Evolutionary conservation across 2,113 vertebrate genomes (phyloP).

Genomic region (Xyrauchen texanus): DNA sequence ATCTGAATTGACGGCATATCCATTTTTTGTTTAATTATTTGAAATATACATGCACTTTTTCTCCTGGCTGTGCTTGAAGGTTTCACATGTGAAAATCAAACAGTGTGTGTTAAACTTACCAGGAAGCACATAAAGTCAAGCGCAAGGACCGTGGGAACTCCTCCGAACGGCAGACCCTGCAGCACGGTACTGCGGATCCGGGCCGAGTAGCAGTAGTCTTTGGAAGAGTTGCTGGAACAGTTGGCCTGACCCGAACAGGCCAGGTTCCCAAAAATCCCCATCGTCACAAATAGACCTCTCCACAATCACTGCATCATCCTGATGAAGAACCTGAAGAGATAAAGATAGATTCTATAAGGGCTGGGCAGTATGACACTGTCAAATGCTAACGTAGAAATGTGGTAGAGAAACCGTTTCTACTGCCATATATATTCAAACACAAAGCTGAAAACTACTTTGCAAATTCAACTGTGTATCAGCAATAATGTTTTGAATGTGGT

Average conservation of each 20-base stretch:
- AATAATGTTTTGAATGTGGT: too few species aligned
- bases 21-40: not conserved
- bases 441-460: too few species aligned
- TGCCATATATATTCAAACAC: too few species aligned
- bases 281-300: constrained; percentile 73
- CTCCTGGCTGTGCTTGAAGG: not conserved
- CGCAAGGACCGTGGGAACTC: constrained; percentile 93
- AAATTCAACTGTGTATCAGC: too few species aligned
- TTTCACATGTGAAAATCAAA: not conserved
- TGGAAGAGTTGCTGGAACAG: constrained; percentile 77
- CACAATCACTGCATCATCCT: constrained; percentile 84
- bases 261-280: constrained; percentile 73
- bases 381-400: too few species aligned
- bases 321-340: not conserved
- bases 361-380: too few species aligned
- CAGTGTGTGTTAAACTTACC: constrained; percentile 69
- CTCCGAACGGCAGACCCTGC: constrained; percentile 93
- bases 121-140: constrained; percentile 99
- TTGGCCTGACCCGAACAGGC: constrained; percentile 68
- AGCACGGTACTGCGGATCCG: constrained; percentile 96
- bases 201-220: constrained; percentile 93
- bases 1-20: too few species aligned
- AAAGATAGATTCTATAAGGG: too few species aligned
- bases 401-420: too few species aligned
- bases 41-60: not conserved